phyloP scores from a whole-genome alignment of 1,140 invertebrate genomes.

The Agrypnia vestita region DNA sequence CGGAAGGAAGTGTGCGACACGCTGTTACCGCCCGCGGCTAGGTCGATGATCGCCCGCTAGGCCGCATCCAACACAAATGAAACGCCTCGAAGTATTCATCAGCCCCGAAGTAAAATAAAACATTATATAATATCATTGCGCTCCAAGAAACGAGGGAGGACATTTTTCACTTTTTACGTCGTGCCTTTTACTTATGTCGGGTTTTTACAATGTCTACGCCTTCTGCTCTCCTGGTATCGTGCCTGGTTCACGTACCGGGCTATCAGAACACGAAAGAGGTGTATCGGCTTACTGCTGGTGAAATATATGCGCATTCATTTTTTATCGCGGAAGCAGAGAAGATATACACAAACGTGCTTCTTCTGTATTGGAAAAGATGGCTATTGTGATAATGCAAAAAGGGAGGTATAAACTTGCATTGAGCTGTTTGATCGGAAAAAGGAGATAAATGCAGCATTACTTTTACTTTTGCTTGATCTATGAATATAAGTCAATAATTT shows the following conservation, averaged over 20 bases:
- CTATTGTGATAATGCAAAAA: conserved; percentile 5
- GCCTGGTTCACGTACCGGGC: conserved; percentile 30
- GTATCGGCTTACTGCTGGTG: conserved; percentile 2
- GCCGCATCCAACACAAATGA: too few species aligned
- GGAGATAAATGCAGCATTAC: neutral
- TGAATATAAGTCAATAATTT: too few species aligned
- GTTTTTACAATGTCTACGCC: neutral
- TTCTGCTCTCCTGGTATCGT: conserved; percentile 31
- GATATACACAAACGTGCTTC: neutral
- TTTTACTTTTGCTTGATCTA: too few species aligned
- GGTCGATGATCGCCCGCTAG: conserved; percentile 8
- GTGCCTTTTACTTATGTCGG: too few species aligned
- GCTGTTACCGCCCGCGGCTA: conserved; percentile 41
- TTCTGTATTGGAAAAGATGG: neutral
- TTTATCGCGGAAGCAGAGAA: neutral
- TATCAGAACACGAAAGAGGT: conserved; percentile 27
- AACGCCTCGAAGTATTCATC: too few species aligned
- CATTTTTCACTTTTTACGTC: too few species aligned
- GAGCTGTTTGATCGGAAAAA: neutral
- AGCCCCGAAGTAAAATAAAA: too few species aligned
- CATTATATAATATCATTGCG: too few species aligned
- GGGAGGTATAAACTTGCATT: conserved; percentile 1
- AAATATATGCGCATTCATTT: conserved; percentile 24
- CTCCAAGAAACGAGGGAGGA: too few species aligned
- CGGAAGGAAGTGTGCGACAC: conserved; percentile 38